Conservation (phyloP, 1,140 invertebrate species). For the Scaptodrosophila lebanonensis region DNA sequence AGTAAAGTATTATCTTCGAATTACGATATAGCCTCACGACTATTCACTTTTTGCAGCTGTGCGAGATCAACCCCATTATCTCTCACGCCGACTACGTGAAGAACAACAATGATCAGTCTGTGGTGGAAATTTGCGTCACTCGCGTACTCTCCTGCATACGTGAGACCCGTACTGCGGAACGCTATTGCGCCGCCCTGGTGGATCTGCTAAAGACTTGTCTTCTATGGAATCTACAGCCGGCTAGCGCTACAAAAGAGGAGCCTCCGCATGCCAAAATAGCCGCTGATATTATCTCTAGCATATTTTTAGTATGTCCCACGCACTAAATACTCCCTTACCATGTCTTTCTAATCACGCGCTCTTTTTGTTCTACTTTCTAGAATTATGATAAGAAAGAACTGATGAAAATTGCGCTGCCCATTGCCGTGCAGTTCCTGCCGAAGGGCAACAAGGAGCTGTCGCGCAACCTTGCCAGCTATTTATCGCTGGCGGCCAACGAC, state of each 20-base stretch:
- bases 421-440: conserved; percentile 93
- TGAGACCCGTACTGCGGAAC: conserved; percentile 91
- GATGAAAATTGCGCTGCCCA: conserved; percentile 92
- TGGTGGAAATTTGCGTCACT: conserved; percentile 95
- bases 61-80: conserved; percentile 87
- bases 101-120: conserved; percentile 94
- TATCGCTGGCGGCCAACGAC: conserved; percentile 94
- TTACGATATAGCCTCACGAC: too few relatives aligned
- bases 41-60: conserved; percentile 77
- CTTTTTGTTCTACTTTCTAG: conserved; percentile 18
- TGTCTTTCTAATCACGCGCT: not conserved
- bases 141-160: conserved; percentile 92
- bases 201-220: conserved; percentile 90
- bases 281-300: conserved; percentile 94
- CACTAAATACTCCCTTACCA: not conserved
- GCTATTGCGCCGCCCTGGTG: conserved; percentile 89
- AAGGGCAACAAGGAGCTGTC: conserved; percentile 93
- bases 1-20: too few relatives aligned
- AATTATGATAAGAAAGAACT: conserved; percentile 92
- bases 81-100: conserved; percentile 87
- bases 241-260: conserved; percentile 86
- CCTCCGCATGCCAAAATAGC: conserved; percentile 97
- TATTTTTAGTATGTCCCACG: conserved; percentile 87
- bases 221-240: conserved; percentile 90
- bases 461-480: conserved; percentile 92